A percentile compares a stretch with the other conserved stretches of the same genome.
These are phyloP conservation scores for Holocentrus rufus DNA, from an alignment of 2,797 vertebrate genomes.

Conservation along the genomic window DNA sequence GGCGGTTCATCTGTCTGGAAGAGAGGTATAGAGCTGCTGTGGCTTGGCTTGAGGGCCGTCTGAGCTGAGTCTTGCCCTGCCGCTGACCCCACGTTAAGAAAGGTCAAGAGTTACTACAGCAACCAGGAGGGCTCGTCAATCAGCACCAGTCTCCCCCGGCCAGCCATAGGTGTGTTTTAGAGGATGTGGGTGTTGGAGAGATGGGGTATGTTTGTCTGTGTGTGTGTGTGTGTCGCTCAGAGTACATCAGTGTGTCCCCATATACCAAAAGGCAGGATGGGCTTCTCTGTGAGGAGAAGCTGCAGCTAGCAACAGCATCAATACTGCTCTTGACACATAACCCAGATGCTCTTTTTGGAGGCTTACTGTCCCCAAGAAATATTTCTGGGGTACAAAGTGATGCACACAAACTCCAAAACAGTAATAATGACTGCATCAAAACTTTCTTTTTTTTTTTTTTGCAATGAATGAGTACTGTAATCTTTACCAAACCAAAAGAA, in stretches of 20 bases:
- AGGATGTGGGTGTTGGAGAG: background rate
- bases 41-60: conserved; percentile 40
- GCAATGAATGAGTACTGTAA: no score
- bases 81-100: conserved; percentile 61
- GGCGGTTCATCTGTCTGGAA: conserved; percentile 2
- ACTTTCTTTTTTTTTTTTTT: no score
- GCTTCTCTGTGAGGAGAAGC: background rate
- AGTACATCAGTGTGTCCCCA: background rate
- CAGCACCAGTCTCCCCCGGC: conserved; percentile 39
- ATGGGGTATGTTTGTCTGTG: conserved; percentile 3
- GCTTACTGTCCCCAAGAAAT: no score
- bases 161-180: conserved; percentile 33
- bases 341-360: no score
- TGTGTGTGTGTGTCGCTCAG: conserved; percentile 18
- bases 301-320: background rate
- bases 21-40: conserved; percentile 7
- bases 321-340: background rate
- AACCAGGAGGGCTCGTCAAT: conserved; percentile 51
- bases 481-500: no score
- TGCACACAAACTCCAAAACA: background rate
- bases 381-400: no score
- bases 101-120: conserved; percentile 48
- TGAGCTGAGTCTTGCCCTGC: conserved; percentile 39
- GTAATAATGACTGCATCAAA: background rate
- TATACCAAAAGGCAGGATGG: conserved; percentile 3